These are phyloP conservation scores for Dendroctonus valens DNA, from an alignment of 1,140 invertebrate genomes.

Conservation along the genomic window DNA sequence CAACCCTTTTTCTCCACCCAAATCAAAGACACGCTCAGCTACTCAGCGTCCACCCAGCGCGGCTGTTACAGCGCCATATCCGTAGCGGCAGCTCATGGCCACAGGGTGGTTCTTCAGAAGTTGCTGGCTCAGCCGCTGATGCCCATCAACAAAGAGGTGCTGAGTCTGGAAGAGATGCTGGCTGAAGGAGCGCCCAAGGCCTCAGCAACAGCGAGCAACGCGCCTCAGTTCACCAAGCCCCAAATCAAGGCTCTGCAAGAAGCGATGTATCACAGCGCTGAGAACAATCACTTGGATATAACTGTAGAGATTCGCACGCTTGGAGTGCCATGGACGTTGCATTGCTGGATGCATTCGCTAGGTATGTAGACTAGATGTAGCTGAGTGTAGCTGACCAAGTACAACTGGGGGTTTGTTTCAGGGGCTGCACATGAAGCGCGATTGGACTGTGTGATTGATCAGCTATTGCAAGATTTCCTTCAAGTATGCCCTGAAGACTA, in stretches of 20 bases:
- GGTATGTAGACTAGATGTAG: slow-evolving; percentile 37
- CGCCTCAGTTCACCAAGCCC: slow-evolving; percentile 71
- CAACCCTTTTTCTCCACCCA: slow-evolving; percentile 84
- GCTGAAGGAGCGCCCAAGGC: slow-evolving; percentile 60
- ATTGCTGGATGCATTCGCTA: slow-evolving; percentile 89
- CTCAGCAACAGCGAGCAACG: slow-evolving; percentile 32
- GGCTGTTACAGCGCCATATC: slow-evolving; percentile 84
- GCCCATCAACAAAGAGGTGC: slow-evolving; percentile 67
- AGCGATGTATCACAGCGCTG: slow-evolving; percentile 89
- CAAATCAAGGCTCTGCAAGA: slow-evolving; percentile 84
- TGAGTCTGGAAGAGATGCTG: slow-evolving; percentile 86
- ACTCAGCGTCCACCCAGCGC: slow-evolving; percentile 78
- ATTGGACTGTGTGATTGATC: slow-evolving; percentile 83
- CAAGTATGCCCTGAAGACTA: slow-evolving; percentile 84
- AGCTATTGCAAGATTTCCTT: slow-evolving; percentile 85
- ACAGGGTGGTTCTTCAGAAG: slow-evolving; percentile 72
- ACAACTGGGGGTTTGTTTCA: slow-evolving; percentile 7
- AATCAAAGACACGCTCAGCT: slow-evolving; percentile 78
- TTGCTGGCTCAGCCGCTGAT: slow-evolving; percentile 73
- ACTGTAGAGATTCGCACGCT: slow-evolving; percentile 79
- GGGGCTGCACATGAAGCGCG: slow-evolving; percentile 77
- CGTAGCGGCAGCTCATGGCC: slow-evolving; percentile 82
- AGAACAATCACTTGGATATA: slow-evolving; percentile 86
- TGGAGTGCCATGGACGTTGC: slow-evolving; percentile 84
- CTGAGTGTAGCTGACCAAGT: background rate